phyloP scores from a whole-genome alignment of 1,140 invertebrate species.

The Asbolus verrucosus region DNA sequence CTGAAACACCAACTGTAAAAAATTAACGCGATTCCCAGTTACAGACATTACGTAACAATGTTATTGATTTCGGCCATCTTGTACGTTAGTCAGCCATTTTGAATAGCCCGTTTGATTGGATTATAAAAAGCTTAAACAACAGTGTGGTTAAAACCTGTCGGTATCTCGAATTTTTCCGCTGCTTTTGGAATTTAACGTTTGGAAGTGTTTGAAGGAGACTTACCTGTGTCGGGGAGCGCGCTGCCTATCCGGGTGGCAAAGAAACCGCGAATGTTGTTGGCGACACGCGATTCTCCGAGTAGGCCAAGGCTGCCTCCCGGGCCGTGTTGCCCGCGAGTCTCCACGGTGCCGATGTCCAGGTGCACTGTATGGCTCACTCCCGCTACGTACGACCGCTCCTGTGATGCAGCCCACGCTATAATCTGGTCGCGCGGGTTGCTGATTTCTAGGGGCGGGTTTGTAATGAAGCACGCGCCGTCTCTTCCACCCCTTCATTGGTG shows the following conservation, averaged over 20 bases:
- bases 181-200: no score
- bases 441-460: slow-evolving; percentile 49
- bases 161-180: no score
- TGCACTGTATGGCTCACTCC: slow-evolving; percentile 54
- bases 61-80: slow-evolving; percentile 61
- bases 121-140: no score
- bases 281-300: slow-evolving; percentile 68
- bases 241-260: slow-evolving; percentile 69
- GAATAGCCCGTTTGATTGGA: no score
- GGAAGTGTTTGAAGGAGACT: slow-evolving; percentile 49
- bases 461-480: slow-evolving; percentile 49
- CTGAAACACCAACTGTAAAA: no score
- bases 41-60: slow-evolving; percentile 24
- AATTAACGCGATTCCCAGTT: no score
- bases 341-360: slow-evolving; percentile 60
- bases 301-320: slow-evolving; percentile 68
- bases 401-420: slow-evolving; percentile 47
- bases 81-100: slow-evolving; percentile 42
- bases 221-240: slow-evolving; percentile 71
- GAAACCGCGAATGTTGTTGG: slow-evolving; percentile 71
- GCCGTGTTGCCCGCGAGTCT: slow-evolving; percentile 58
- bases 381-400: slow-evolving; percentile 51
- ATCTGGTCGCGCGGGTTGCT: slow-evolving; percentile 47
- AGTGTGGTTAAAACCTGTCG: no score
- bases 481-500: slow-evolving; percentile 48